Evolutionary conservation across 2,888 invertebrate genomes (phyloP), one percentile per base, ranked within the genome.

Genomic region (Dendrolimus houi): DNA sequence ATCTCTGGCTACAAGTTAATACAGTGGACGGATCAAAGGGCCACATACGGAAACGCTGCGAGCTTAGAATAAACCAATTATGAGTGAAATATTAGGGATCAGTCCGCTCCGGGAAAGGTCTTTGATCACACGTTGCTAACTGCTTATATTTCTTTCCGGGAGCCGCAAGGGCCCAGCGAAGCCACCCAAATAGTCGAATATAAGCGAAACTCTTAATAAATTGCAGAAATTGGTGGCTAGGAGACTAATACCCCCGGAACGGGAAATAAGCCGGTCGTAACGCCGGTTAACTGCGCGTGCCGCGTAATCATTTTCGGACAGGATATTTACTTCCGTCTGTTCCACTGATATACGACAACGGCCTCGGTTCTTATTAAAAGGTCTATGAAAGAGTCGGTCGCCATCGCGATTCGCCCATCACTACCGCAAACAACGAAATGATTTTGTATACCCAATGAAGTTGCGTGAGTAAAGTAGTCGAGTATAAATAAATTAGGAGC

Each of bases 41-140:
- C 70, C 80, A 83, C 83, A 86, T 78, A 87, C 86, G 88, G 87
- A 83, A 85, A 80, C 80, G 77, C 81, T 79, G 77, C 74, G 67
- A 87, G 89, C 89, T 88, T 88, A 88, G 90, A 86, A 87, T 90
- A 90, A 89, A 89, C 90, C 90, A 90, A 90, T 90, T 90, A 90
- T 88, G 87, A 88, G 87, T 86, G 89, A 90, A 90, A 90, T 90
- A 89, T 90, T 90, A 88, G 88, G 89, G 89, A 90, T 89, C 88
- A 87, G 83, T 74, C 75, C 77, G 75, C 71, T 71, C 71, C 69
- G 74, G 76, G 78, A 80, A 76, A 67, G 79, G 79, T 82, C 87
- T 90, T 90, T 90, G 90, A 89, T 90, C 88, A 85, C 77, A 75
- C 68, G 69, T 68, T 71, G 73, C 78, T 75, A 77, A 79, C 76